These are phyloP conservation scores for Gambusia yucatana DNA, from an alignment of 2,797 vertebrate genomes.

Conservation along the genomic window DNA sequence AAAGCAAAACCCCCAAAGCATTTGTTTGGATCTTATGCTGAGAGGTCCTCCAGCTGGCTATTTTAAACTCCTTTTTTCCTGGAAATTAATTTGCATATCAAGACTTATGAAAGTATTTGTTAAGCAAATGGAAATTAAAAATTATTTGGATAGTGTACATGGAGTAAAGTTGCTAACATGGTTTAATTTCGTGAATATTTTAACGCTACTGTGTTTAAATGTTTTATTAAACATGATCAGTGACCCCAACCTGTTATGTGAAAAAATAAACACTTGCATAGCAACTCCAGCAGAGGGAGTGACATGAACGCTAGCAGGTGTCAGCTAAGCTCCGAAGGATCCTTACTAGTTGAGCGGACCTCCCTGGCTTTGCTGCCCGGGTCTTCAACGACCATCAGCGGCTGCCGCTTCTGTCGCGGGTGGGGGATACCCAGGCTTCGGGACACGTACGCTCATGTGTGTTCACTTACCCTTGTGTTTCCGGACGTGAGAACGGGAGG, in stretches of 20 bases:
- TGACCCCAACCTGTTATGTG: not conserved
- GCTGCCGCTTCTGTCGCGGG: slow-evolving; percentile 6
- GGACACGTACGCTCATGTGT: slow-evolving; percentile 50
- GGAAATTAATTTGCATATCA: not conserved
- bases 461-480: slow-evolving; percentile 23
- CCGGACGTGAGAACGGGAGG: slow-evolving; percentile 48
- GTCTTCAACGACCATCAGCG: slow-evolving; percentile 44
- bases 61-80: not conserved
- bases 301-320: slow-evolving; percentile 1
- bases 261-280: not conserved
- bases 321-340: slow-evolving; percentile 21
- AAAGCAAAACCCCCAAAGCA: not conserved
- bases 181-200: not conserved
- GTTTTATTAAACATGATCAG: not conserved
- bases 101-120: not conserved
- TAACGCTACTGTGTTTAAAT: not conserved
- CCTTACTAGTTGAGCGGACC: slow-evolving; percentile 43
- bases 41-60: not conserved
- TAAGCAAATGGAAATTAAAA: not conserved
- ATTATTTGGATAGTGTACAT: not conserved
- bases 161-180: no score
- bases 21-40: not conserved
- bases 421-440: slow-evolving; percentile 1
- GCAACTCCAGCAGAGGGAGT: slow-evolving; percentile 48
- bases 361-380: slow-evolving; percentile 48